Evolutionary conservation across 2,888 invertebrate genomes (phyloP).

Genomic region (Hydropsyche betteni): DNA sequence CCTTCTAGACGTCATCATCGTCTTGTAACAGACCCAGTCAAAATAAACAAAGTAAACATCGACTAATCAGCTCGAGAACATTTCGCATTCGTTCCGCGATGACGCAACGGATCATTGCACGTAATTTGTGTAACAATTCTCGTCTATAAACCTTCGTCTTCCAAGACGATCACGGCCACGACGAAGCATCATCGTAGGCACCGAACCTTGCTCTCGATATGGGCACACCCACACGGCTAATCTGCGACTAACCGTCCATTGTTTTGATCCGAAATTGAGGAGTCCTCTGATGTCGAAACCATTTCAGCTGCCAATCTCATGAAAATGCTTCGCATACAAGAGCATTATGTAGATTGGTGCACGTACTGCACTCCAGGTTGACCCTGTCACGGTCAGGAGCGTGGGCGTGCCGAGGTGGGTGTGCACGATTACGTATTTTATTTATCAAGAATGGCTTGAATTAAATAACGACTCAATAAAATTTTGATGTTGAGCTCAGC

Average conservation of each 20-base stretch:
- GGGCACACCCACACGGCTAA: neutral
- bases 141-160: too few species aligned
- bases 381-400: slow-evolving; percentile 22
- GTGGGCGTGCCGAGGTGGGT: slow-evolving; percentile 7
- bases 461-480: slow-evolving; percentile 6
- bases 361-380: slow-evolving; percentile 19
- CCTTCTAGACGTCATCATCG: slow-evolving; percentile 9
- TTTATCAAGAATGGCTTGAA: slow-evolving; percentile 17
- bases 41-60: neutral
- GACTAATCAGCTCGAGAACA: neutral
- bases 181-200: neutral
- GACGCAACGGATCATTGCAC: too few species aligned
- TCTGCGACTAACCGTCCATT: neutral
- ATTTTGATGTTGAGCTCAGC: neutral
- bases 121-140: too few species aligned
- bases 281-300: neutral
- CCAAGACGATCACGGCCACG: too few species aligned
- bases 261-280: neutral
- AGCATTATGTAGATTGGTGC: neutral
- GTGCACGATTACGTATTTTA: slow-evolving; percentile 14
- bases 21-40: slow-evolving; percentile 15
- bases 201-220: slow-evolving; percentile 13
- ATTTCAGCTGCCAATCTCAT: too few species aligned
- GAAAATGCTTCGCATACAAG: too few species aligned
- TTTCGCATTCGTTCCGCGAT: neutral